Evolutionary conservation across 2,888 invertebrate species (phyloP).

Genomic region (Chorisops tibialis): DNA sequence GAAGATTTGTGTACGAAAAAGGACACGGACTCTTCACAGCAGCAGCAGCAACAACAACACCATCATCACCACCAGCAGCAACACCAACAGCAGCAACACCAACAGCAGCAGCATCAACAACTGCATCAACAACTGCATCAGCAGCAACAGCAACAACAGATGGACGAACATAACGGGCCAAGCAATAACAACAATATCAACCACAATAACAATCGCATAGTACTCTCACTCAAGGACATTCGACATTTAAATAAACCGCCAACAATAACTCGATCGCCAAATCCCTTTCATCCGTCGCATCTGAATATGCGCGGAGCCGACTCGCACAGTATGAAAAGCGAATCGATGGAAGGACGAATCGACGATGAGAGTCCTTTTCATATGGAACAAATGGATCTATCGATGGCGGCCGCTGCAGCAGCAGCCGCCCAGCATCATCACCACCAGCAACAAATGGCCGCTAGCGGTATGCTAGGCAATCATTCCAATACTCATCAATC

Average conservation of each 20-base stretch:
- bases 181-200: slow-evolving; percentile 45
- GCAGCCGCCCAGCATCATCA: slow-evolving; percentile 48
- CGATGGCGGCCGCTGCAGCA: slow-evolving; percentile 50
- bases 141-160: slow-evolving; percentile 40
- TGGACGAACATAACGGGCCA: slow-evolving; percentile 37
- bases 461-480: slow-evolving; percentile 45
- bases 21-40: slow-evolving; percentile 37
- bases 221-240: slow-evolving; percentile 51
- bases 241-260: slow-evolving; percentile 49
- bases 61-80: slow-evolving; percentile 26
- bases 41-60: slow-evolving; percentile 21
- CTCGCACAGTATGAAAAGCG: slow-evolving; percentile 44
- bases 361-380: slow-evolving; percentile 47
- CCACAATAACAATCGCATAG: slow-evolving; percentile 46
- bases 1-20: slow-evolving; percentile 51
- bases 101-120: slow-evolving; percentile 39
- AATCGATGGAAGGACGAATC: slow-evolving; percentile 37
- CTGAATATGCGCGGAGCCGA: slow-evolving; percentile 19
- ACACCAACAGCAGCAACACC: slow-evolving; percentile 28
- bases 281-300: slow-evolving; percentile 32
- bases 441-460: slow-evolving; percentile 39
- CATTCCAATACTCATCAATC: slow-evolving; percentile 27
- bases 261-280: slow-evolving; percentile 32
- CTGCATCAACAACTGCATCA: slow-evolving; percentile 45
- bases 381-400: slow-evolving; percentile 52